Evolutionary conservation across 2,113 vertebrate species (phyloP).

Genomic region (Melierax canorus): DNA sequence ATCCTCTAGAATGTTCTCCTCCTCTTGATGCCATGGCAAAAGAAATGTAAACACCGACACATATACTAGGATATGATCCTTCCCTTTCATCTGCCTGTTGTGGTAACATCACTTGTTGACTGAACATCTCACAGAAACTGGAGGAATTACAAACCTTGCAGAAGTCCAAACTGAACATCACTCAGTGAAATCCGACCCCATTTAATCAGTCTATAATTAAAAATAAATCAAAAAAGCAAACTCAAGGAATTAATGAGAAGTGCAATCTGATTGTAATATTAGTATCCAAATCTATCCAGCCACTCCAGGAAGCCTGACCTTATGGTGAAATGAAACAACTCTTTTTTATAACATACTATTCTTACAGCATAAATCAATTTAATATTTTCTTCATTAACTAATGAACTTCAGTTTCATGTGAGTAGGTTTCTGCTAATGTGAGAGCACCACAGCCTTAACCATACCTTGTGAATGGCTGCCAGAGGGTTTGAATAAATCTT

Average conservation of each 20-base stretch:
- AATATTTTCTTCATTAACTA: neutral
- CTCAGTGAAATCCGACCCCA: neutral
- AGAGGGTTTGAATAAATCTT: neutral
- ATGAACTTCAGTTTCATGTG: neutral
- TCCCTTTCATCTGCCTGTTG: neutral
- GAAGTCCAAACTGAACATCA: neutral
- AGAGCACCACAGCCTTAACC: neutral
- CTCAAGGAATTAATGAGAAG: neutral
- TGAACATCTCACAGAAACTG: neutral
- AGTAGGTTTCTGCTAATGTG: neutral
- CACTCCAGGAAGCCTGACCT: neutral
- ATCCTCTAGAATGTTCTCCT: neutral
- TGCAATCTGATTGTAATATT: neutral
- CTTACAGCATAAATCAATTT: neutral
- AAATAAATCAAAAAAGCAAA: neutral
- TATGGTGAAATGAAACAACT: neutral
- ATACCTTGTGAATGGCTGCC: neutral
- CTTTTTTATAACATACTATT: neutral
- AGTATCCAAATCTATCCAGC: neutral
- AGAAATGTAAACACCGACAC: neutral
- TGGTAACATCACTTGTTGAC: neutral
- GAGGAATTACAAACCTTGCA: neutral
- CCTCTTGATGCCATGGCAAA: neutral
- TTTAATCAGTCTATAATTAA: neutral
- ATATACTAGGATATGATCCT: neutral